A percentile compares a stretch with the other conserved stretches of the same genome.
Conservation (phyloP, 2,888 invertebrate species). For the Acrobasis repandana region DNA sequence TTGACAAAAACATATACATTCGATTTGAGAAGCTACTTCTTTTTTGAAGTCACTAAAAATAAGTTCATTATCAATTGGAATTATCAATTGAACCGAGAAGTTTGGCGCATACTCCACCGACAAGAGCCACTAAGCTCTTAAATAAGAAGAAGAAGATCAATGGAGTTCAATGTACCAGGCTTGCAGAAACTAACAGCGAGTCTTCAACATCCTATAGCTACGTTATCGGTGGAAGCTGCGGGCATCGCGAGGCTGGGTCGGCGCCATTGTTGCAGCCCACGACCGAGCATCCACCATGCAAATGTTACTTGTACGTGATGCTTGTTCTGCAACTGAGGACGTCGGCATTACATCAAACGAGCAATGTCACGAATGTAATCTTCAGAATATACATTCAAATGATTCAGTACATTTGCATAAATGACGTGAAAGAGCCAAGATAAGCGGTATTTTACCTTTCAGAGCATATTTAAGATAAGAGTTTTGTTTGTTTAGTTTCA, state of each 20-base stretch:
- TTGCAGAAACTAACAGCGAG: slow-evolving; percentile 14
- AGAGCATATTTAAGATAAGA: neutral
- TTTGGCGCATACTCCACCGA: too few species aligned
- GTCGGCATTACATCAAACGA: slow-evolving; percentile 8
- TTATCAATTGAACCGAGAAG: too few species aligned
- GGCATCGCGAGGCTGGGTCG: slow-evolving; percentile 49
- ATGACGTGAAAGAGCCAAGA: neutral
- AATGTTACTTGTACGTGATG: slow-evolving; percentile 26
- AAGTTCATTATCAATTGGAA: neutral
- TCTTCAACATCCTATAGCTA: slow-evolving; percentile 38
- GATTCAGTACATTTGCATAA: neutral
- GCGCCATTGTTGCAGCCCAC: slow-evolving; percentile 43
- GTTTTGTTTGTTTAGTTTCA: neutral
- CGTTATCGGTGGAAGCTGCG: slow-evolving; percentile 53
- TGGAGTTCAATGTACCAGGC: slow-evolving; percentile 17
- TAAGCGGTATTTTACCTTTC: slow-evolving; percentile 3
- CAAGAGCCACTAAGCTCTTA: too few species aligned
- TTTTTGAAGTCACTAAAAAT: too few species aligned
- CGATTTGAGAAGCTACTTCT: too few species aligned
- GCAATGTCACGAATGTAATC: slow-evolving; percentile 11
- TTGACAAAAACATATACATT: too few species aligned
- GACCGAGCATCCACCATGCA: slow-evolving; percentile 24
- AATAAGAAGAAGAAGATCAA: too few species aligned
- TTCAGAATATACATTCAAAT: neutral
- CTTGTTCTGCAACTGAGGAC: slow-evolving; percentile 9